Conservation (phyloP, 2,888 invertebrate species). For the Panopea generosa region DNA sequence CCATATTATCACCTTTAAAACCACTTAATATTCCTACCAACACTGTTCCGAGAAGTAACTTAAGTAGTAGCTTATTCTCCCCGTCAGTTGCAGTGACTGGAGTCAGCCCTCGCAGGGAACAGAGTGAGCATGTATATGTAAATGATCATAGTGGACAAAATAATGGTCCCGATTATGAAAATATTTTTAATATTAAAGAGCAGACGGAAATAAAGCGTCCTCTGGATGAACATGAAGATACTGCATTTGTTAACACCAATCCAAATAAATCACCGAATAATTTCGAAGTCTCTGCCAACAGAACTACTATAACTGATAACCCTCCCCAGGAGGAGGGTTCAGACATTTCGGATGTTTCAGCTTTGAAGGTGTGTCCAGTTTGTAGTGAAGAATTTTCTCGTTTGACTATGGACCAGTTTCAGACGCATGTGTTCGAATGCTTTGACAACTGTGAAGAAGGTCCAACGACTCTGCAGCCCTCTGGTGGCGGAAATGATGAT, state of each 20-base stretch:
- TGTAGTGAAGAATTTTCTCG: constrained; percentile 74
- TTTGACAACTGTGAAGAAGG: constrained; percentile 71
- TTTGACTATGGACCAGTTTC: constrained; percentile 77
- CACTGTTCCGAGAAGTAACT: too few species aligned
- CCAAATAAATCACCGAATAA: background rate
- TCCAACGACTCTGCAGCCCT: constrained; percentile 53
- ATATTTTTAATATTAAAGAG: constrained; percentile 29
- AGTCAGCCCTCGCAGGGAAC: too few species aligned
- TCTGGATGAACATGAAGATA: constrained; percentile 31
- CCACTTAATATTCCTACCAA: too few species aligned
- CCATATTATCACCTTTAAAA: background rate
- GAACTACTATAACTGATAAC: background rate
- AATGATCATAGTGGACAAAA: background rate
- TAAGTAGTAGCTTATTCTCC: too few species aligned
- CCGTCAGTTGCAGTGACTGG: too few species aligned
- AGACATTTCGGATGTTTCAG: constrained; percentile 26
- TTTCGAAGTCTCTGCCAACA: background rate
- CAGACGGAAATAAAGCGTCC: constrained; percentile 29
- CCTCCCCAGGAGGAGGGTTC: background rate
- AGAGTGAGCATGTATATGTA: too few species aligned
- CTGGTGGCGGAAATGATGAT: constrained; percentile 24
- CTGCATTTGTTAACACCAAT: background rate
- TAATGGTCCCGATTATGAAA: constrained; percentile 56
- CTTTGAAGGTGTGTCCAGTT: constrained; percentile 73
- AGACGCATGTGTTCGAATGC: constrained; percentile 79